phyloP scores from a whole-genome alignment of 2,888 invertebrate genomes.

The Achlya flavicornis region DNA sequence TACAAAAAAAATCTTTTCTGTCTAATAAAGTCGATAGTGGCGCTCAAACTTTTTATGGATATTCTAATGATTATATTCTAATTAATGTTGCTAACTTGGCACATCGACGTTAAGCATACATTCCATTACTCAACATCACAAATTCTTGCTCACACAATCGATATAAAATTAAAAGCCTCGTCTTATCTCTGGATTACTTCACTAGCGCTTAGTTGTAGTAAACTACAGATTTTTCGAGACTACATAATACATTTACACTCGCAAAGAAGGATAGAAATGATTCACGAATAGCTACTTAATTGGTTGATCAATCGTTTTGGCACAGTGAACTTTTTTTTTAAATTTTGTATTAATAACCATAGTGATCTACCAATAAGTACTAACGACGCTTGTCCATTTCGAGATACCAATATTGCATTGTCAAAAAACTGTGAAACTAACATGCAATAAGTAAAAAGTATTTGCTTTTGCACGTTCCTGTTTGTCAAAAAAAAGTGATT shows the following conservation, averaged over 20 bases:
- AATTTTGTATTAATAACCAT: not conserved
- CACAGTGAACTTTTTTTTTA: too few relatives aligned
- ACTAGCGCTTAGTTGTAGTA: not conserved
- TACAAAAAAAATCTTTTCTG: too few relatives aligned
- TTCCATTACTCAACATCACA: slow-evolving; percentile 21
- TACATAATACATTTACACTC: not conserved
- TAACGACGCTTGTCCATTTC: not conserved
- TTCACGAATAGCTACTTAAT: too few relatives aligned
- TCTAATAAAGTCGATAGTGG: not conserved
- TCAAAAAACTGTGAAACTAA: not conserved
- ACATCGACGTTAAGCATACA: slow-evolving; percentile 12
- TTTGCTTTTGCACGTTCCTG: not conserved
- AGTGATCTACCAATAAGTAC: not conserved
- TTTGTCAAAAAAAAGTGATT: not conserved
- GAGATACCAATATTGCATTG: not conserved
- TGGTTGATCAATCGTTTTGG: too few relatives aligned
- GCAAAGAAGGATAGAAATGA: not conserved
- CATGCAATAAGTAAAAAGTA: not conserved
- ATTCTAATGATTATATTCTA: not conserved
- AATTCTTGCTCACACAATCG: slow-evolving; percentile 6
- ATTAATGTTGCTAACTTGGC: slow-evolving; percentile 2
- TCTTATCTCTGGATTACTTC: not conserved
- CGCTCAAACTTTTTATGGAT: not conserved
- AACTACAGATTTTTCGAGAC: not conserved
- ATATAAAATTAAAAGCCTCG: not conserved